These are phyloP conservation scores for Drosophila quinaria DNA, from an alignment of 2,888 invertebrate genomes.

Conservation along the genomic window DNA sequence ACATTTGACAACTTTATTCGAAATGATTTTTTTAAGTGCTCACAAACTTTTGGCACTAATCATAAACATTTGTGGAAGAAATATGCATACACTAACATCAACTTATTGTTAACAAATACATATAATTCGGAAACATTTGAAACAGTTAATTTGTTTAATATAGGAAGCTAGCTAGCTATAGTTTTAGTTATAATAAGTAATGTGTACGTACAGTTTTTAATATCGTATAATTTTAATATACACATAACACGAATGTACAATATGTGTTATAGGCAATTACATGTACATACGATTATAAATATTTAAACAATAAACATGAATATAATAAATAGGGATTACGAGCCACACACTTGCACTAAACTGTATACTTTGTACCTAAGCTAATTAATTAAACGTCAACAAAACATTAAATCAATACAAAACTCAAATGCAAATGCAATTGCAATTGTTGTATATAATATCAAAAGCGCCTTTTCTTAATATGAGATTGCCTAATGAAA, in stretches of 20 bases:
- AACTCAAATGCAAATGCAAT: constrained; percentile 49
- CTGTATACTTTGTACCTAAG: constrained; percentile 44
- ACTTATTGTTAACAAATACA: constrained; percentile 37
- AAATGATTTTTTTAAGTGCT: constrained; percentile 32
- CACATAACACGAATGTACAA: constrained; percentile 57
- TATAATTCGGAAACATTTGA: constrained; percentile 49
- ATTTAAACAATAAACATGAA: constrained; percentile 57
- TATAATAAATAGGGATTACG: constrained; percentile 45
- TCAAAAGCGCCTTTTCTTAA: constrained; percentile 50
- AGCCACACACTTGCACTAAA: constrained; percentile 46
- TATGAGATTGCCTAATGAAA: constrained; percentile 64
- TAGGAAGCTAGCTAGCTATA: constrained; percentile 54
- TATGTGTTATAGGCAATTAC: constrained; percentile 49
- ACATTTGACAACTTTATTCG: constrained; percentile 60
- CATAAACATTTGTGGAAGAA: constrained; percentile 39
- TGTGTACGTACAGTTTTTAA: constrained; percentile 55
- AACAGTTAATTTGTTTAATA: constrained; percentile 47
- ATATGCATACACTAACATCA: constrained; percentile 44
- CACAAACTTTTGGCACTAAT: constrained; percentile 61
- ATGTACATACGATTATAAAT: constrained; percentile 44
- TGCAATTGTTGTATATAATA: constrained; percentile 41
- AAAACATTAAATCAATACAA: constrained; percentile 46
- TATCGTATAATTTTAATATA: constrained; percentile 64
- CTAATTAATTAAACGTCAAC: constrained; percentile 52
- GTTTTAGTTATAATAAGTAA: constrained; percentile 22